Evolutionary conservation across 2,888 invertebrate species (phyloP).

Genomic region (Macaria liturata): DNA sequence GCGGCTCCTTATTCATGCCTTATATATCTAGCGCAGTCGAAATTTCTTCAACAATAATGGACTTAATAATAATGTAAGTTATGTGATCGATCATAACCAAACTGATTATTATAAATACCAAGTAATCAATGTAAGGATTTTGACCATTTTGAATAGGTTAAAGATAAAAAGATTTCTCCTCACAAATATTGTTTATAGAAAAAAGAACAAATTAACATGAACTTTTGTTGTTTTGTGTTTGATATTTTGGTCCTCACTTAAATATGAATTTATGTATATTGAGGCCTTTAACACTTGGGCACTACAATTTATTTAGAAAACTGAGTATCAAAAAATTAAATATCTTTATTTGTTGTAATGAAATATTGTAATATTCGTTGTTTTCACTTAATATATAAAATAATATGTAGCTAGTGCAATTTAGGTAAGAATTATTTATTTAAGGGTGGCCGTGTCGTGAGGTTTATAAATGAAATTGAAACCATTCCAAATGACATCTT

Average conservation of each 20-base stretch:
- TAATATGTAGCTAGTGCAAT: constrained; percentile 71
- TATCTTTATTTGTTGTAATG: neutral
- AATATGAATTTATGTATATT: neutral
- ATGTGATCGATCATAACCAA: constrained; percentile 48
- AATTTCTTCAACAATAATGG: constrained; percentile 40
- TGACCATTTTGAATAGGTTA: too few relatives aligned
- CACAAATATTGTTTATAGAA: too few relatives aligned
- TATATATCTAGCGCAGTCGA: constrained; percentile 40
- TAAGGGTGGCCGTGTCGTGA: constrained; percentile 56
- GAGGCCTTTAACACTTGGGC: neutral
- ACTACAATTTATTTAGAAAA: neutral
- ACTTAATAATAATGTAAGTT: constrained; percentile 38
- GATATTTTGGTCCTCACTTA: too few relatives aligned
- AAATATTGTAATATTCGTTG: constrained; percentile 8
- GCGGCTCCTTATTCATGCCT: too few relatives aligned
- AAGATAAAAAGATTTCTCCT: too few relatives aligned
- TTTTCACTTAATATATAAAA: constrained; percentile 24
- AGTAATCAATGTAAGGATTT: neutral
- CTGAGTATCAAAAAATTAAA: neutral
- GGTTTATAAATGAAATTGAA: constrained; percentile 46
- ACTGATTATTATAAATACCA: neutral
- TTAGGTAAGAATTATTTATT: constrained; percentile 64
- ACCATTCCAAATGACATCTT: constrained; percentile 59
- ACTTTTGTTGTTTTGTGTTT: too few relatives aligned
- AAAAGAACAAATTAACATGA: too few relatives aligned